Conservation (phyloP, 2,888 invertebrate species). For the Ametastegia equiseti region DNA sequence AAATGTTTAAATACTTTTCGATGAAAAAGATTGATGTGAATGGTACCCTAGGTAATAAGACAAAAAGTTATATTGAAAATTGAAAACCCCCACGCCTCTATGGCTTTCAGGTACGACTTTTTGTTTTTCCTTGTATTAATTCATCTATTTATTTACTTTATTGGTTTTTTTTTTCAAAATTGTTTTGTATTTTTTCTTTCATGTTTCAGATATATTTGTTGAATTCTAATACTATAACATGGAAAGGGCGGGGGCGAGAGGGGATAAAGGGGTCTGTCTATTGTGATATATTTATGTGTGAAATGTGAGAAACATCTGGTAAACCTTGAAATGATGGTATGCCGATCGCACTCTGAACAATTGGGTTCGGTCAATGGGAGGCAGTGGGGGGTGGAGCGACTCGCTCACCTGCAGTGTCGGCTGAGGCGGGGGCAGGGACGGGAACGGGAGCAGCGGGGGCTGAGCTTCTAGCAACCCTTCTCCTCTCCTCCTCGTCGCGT, state of each 20-base stretch:
- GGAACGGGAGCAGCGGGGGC: slow-evolving; percentile 70
- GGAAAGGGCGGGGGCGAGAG: no score
- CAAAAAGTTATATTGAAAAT: not conserved
- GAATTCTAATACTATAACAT: slow-evolving; percentile 41
- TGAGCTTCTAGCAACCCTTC: slow-evolving; percentile 72
- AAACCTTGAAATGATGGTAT: slow-evolving; percentile 55
- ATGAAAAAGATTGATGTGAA: not conserved
- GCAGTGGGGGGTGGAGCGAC: slow-evolving; percentile 75
- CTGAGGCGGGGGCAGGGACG: slow-evolving; percentile 72
- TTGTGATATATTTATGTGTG: no score
- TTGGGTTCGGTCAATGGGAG: slow-evolving; percentile 71
- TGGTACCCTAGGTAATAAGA: not conserved
- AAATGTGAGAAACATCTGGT: slow-evolving; percentile 45
- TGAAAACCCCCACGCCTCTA: slow-evolving; percentile 11
- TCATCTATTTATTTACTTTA: not conserved
- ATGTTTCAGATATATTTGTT: slow-evolving; percentile 25
- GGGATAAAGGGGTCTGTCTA: no score
- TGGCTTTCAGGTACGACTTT: slow-evolving; percentile 22
- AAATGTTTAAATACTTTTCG: not conserved
- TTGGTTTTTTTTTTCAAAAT: not conserved
- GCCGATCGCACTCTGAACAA: slow-evolving; percentile 47
- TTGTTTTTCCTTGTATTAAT: not conserved
- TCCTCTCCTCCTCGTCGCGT: slow-evolving; percentile 78
- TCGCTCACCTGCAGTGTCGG: slow-evolving; percentile 75
- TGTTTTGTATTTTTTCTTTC: no score